Percentiles rank a stretch among this genome's conserved stretches.
Evolutionary conservation across 2,888 invertebrate genomes (phyloP).

Genomic region (Noctua janthina): DNA sequence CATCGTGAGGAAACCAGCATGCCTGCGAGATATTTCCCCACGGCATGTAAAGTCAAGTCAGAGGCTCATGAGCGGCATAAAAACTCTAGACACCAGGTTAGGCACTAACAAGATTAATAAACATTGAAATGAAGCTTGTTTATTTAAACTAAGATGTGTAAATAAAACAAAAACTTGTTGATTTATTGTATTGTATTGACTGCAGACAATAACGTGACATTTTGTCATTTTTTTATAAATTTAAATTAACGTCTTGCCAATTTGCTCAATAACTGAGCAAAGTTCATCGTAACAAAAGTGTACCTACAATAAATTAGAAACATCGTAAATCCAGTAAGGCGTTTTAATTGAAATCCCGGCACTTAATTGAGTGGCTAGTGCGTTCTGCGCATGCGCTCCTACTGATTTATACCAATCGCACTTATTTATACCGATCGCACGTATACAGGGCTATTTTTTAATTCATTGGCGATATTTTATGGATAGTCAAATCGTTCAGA

Average conservation of each 20-base stretch:
- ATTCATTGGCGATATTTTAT: slow-evolving; percentile 1
- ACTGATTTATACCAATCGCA: slow-evolving; percentile 83
- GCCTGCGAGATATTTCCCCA: too few relatives aligned
- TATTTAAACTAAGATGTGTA: too few relatives aligned
- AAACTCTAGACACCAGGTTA: too few relatives aligned
- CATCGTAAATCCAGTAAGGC: slow-evolving; percentile 84
- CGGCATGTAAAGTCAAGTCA: too few relatives aligned
- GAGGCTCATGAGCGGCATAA: too few relatives aligned
- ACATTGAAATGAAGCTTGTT: background rate
- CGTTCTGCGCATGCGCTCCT: slow-evolving; percentile 82
- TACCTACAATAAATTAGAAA: slow-evolving; percentile 82
- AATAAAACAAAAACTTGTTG: background rate
- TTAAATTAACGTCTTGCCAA: slow-evolving; percentile 14
- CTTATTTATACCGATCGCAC: slow-evolving; percentile 76
- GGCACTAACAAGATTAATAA: background rate
- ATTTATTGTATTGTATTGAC: background rate
- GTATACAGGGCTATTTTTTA: slow-evolving; percentile 19
- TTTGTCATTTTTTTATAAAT: background rate
- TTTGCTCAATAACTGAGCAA: slow-evolving; percentile 44
- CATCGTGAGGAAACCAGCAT: too few relatives aligned
- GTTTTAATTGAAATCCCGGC: slow-evolving; percentile 89
- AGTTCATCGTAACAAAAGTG: slow-evolving; percentile 61
- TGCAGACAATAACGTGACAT: background rate
- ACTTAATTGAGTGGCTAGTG: slow-evolving; percentile 84
- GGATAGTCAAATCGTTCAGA: background rate